Conservation (phyloP, 2,113 vertebrate genomes). For the Brachyistius frenatus region DNA sequence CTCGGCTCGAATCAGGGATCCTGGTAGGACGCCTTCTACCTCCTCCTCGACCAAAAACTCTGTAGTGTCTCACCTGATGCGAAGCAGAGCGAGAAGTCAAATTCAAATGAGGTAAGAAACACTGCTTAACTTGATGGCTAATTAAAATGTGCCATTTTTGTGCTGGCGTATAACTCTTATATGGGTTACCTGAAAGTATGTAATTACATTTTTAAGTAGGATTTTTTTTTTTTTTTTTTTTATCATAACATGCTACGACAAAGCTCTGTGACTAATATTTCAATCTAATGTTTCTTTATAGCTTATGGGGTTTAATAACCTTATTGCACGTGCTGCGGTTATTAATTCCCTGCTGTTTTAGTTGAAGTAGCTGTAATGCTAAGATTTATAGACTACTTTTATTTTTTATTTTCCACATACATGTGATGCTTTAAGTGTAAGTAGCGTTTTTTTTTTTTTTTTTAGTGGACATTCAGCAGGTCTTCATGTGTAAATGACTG, state of each 20-base stretch:
- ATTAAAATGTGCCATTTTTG: not conserved
- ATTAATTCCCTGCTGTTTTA: not conserved
- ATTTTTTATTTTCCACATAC: no score
- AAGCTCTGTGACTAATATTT: not conserved
- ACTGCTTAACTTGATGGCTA: not conserved
- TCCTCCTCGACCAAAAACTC: conserved; percentile 49
- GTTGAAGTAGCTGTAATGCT: not conserved
- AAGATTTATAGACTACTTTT: not conserved
- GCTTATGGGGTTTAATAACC: no score
- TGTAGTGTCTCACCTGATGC: conserved; percentile 55
- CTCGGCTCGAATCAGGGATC: conserved; percentile 37
- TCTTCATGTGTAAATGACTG: conserved; percentile 7
- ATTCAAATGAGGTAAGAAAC: conserved; percentile 53
- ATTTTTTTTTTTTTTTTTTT: not conserved
- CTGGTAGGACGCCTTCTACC: conserved; percentile 61
- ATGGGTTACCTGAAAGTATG: conserved; percentile 15
- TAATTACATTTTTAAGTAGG: not conserved
- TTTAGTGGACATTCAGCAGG: not conserved
- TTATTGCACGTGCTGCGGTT: no score
- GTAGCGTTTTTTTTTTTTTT: not conserved
- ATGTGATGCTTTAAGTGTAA: not conserved
- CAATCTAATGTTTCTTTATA: no score
- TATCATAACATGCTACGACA: not conserved
- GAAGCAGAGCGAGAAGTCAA: not conserved
- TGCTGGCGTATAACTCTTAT: conserved; percentile 3